phyloP scores from a whole-genome alignment of 1,140 invertebrate genomes.

The Stegodyphus dumicola region DNA sequence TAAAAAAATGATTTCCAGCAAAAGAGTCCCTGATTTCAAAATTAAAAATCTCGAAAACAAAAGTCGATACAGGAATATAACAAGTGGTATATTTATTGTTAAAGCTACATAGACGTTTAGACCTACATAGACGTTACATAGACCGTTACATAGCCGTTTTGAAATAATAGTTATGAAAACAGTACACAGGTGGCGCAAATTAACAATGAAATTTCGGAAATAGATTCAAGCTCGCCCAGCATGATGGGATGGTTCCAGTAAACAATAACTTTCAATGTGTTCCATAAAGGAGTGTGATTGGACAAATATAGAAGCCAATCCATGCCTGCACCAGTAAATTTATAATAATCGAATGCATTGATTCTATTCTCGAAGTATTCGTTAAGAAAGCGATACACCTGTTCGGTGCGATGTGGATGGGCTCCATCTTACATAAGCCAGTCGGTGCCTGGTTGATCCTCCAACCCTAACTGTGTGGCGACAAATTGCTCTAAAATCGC shows the following conservation, averaged over 20 bases:
- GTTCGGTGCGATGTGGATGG: neutral
- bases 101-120: too few relatives aligned
- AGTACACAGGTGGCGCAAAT: neutral
- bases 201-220: neutral
- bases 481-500: neutral
- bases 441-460: neutral
- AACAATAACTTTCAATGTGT: neutral
- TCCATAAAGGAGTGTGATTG: neutral
- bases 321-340: neutral
- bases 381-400: neutral
- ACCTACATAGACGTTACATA: too few relatives aligned
- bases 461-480: neutral
- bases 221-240: neutral
- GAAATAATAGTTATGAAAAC: neutral
- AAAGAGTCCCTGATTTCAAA: too few relatives aligned
- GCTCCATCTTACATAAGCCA: conserved; percentile 3
- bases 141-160: too few relatives aligned
- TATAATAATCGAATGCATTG: neutral
- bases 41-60: too few relatives aligned
- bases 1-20: too few relatives aligned
- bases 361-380: neutral
- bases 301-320: neutral
- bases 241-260: neutral
- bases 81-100: too few relatives aligned
- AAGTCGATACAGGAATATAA: too few relatives aligned